Base-by-base conservation (phyloP, 2,797 vertebrate genomes). In the Tenualosa thibaudeaui region DNA sequence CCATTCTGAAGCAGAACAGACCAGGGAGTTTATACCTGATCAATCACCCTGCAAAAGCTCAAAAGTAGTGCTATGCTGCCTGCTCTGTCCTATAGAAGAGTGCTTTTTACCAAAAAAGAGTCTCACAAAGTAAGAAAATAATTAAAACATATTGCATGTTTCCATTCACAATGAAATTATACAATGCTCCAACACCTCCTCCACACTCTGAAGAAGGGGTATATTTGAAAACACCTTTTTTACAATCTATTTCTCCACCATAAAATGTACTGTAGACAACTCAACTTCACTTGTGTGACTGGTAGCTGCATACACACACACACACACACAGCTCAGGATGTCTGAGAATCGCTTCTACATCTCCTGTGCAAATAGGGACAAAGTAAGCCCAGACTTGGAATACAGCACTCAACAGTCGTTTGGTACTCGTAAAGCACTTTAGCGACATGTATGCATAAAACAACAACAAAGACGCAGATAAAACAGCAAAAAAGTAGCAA, bases 381-480 rank as follows among this genome's bases (percentile, higher is more conserved):
- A 90, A 89, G 92, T 19, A 22, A 94, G 91, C 91, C 88, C 86
- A 88, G 85, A 89, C 86, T 91, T 84, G 13, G 87, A 85, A 86
- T 89, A 92, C 90, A 88, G 87, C 89, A 87, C 91, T 94, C 95
- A 90, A 96, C 94, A 94, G 95, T 95, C 92, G 71, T 92, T 88
- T 91, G 91, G 92, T 92, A 91, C 93, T 92, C 93, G 92, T 92
- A 95, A 95, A 96, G 94, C 95, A 95, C 94, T 94, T 95, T 89
- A 93, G 93, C 90, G 92, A 93, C 83, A 85, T 50, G 54, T 46
- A 40, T 75, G 91, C 91, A 88, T 84, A 84, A 90, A 91, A 84
- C 86, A 86, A 89, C 82, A 88, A 46, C 65, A 60, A 46, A 91
- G 81, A 89, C 86, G 84, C 85, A 83, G 82, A 54, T 60, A 50